These are phyloP conservation scores for Brienomyrus longianalis DNA, from an alignment of 2,113 vertebrate genomes.

Conservation along the genomic window DNA sequence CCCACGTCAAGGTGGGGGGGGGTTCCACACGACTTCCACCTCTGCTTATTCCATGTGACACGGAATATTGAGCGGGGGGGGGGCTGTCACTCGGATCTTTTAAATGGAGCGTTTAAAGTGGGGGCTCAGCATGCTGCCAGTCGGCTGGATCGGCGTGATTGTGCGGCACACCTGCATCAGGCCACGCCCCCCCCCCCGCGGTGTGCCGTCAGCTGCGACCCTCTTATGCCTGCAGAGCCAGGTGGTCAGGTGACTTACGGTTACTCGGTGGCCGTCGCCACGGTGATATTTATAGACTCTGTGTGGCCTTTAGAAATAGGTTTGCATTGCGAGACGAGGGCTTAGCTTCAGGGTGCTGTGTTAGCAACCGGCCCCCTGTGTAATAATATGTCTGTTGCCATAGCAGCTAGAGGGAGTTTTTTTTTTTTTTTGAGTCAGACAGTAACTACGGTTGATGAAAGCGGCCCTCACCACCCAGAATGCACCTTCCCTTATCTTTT, in stretches of 20 bases:
- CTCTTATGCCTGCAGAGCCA: neutral
- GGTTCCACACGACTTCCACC: neutral
- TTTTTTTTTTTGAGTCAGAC: neutral
- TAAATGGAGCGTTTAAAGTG: neutral
- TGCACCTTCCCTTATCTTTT: neutral
- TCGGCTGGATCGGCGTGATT: neutral
- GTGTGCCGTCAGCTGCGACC: neutral
- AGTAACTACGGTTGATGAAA: conserved; percentile 21
- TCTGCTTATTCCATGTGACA: neutral
- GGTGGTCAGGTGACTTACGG: neutral
- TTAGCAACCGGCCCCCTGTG: conserved; percentile 13
- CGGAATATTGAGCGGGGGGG: neutral
- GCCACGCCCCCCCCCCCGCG: neutral
- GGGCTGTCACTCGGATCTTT: neutral
- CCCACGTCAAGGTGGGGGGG: neutral
- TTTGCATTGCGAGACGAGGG: neutral
- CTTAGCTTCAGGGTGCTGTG: conserved; percentile 4
- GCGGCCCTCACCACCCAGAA: neutral
- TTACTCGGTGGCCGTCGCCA: neutral
- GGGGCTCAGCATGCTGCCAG: neutral
- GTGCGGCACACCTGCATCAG: neutral
- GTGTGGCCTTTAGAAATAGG: conserved; percentile 3
- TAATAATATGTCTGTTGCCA: conserved; percentile 29
- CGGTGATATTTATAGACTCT: neutral
- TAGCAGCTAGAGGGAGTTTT: conserved; percentile 24